Conservation (phyloP, 2,888 invertebrate species). For the Ectemnius continuus region DNA sequence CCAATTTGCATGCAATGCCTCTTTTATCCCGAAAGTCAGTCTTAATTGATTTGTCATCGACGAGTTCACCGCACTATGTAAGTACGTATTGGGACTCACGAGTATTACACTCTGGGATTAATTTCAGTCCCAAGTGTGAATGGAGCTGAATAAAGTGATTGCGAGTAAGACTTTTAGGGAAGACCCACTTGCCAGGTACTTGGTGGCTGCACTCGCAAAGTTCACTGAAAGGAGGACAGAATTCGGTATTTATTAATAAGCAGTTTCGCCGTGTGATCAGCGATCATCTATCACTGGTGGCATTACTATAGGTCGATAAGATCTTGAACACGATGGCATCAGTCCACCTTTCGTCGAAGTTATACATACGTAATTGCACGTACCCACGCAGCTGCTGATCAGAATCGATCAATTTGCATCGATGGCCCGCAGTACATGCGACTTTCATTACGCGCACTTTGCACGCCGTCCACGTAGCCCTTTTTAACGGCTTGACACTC, state of each 20-base stretch:
- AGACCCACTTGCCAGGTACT: too few species aligned
- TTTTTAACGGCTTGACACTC: conserved; percentile 20
- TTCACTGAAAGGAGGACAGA: conserved; percentile 30
- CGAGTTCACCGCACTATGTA: too few species aligned
- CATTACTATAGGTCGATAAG: conserved; percentile 42
- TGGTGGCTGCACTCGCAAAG: too few species aligned
- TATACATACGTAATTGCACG: conserved; percentile 57
- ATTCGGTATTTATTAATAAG: conserved; percentile 55
- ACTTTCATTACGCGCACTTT: conserved; percentile 29
- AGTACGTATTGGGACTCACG: too few species aligned
- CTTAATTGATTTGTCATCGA: conserved; percentile 18
- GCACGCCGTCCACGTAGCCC: conserved; percentile 20
- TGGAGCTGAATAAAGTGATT: too few species aligned
- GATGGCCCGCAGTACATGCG: conserved; percentile 37
- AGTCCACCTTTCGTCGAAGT: conserved; percentile 51
- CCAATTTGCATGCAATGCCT: conserved; percentile 22
- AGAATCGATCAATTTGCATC: conserved; percentile 53
- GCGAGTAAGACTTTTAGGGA: too few species aligned
- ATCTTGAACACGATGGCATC: conserved; percentile 53
- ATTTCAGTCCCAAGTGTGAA: too few species aligned
- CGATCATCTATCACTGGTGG: conserved; percentile 23
- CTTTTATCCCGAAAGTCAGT: neutral
- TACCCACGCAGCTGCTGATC: conserved; percentile 60
- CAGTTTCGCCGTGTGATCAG: conserved; percentile 33
- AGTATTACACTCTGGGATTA: too few species aligned